Evolutionary conservation across 2,113 vertebrate genomes (phyloP), one percentile per base, ranked within the genome.

Genomic region (Psittacula cyanocephala): DNA sequence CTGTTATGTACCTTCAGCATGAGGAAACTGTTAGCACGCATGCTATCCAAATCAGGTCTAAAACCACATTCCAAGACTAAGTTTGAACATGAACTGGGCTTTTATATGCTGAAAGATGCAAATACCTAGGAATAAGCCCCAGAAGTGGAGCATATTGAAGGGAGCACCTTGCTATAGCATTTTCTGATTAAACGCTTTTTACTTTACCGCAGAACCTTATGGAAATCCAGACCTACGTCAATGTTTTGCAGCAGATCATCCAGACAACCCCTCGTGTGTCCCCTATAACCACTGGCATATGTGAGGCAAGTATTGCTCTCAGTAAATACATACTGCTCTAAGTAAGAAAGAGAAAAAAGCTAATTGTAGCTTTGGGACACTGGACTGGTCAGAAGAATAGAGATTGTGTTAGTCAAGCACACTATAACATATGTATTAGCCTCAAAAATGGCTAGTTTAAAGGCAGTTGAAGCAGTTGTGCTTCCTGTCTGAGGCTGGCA

Each of bases 201-300:
- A 25, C 28, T 92, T 86, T 39, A 52, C 31, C n/a, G 83, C 92
- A 99, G 99, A 99, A 99, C 86, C 98, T 99, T 13, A 98, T 99
- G 91, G 99, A 99, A 98, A 99, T 99, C 96, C 98, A 99, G 97
- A 99, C 99, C 68, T 99, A 99, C 4, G 97, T 99, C 37, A 98
- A 96, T 95, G 98, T 99, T 96, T 97, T 99, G 88, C 98, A 99
- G 78, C 99, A 99, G 97, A 99, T 99, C 94, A 98, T 98, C 91
- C 98, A 99, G 96, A 98, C 98, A 17, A 97, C 98, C 39, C 98
- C 98, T 60, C 98, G 98, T 11, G 96, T 97, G 91, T 96, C 98
- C 41, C 97, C 96, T 35, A 83, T 98, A 88, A 97, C 98, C 18
- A 67, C 96, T 31, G 98, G 98, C 77, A 97, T 98, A 76, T 98